A percentile compares a stretch with the other conserved stretches of the same genome.
These are phyloP conservation scores for Oxygymnocypris stewartii DNA, from an alignment of 2,113 vertebrate genomes.

Conservation along the genomic window DNA sequence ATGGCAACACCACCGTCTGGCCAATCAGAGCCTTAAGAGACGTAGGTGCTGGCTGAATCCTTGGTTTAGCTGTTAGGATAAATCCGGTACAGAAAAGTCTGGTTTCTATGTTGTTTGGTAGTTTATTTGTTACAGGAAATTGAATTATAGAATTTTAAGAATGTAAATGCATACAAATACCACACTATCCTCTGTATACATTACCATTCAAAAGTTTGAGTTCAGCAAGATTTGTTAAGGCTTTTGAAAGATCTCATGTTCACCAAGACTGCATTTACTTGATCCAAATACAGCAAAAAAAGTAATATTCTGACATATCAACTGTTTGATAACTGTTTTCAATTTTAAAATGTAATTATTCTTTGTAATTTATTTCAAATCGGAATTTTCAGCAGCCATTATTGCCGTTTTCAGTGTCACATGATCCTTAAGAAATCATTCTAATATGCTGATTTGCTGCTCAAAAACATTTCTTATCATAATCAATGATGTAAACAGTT, in stretches of 20 bases:
- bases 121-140: neutral
- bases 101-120: neutral
- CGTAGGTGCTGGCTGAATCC: conserved; percentile 75
- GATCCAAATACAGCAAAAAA: neutral
- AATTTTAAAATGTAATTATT: no score
- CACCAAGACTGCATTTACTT: neutral
- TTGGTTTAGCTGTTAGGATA: conserved; percentile 76
- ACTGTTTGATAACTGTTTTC: no score
- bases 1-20: conserved; percentile 80
- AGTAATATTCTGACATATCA: neutral
- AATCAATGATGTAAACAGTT: neutral
- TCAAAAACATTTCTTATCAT: neutral
- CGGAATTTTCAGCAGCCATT: neutral
- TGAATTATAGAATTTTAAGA: neutral
- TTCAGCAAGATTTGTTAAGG: neutral
- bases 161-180: neutral
- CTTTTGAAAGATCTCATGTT: neutral
- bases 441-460: neutral
- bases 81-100: conserved; percentile 24
- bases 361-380: neutral
- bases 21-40: conserved; percentile 78
- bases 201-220: neutral
- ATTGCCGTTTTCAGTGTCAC: neutral
- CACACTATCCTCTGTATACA: no score
- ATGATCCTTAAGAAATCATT: neutral